Evolutionary conservation across 2,888 invertebrate species (phyloP), one percentile per base, ranked within the genome.

Genomic region (Lasioglossum figueresi): DNA sequence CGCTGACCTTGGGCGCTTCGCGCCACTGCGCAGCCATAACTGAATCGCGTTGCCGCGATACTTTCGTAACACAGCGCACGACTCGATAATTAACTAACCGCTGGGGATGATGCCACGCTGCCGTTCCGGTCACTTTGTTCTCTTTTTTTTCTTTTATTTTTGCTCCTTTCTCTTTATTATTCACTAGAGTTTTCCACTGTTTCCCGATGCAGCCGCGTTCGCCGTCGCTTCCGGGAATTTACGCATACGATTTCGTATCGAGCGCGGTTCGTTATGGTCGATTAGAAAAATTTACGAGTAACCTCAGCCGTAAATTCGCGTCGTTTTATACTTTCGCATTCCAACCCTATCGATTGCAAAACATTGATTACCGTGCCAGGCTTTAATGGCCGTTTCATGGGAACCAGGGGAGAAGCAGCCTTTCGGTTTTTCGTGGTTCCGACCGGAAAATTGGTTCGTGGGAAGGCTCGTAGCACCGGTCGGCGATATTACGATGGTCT

Each of bases 1-100:
- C 89, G 82, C 76, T 91, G 92, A 93, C 93, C 93, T 93, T 92
- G 93, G 86, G 79, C 80, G 88, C 83, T 90, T 90, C 86, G 84
- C 91, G 90, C 85, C 88, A 82, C 79, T 90, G 92, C 89, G 83
- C 84, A 86, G 82, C 89, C 84, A 89, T 87, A 86, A 91, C 86
- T 87, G 90, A 89, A 82, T 80, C 87, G 84, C 87, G 85, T 87
- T 88, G 23, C 82, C 81, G 88, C 90, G 87, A 90, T 88, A 89
- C 87, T 89, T 90, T 91, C 88, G 82, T 86, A 80, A 79, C 70
- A 80, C 85, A 79, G 84, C 86, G 73, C 83, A 79, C 80, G 76
- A 84, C 87, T 85, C 70, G 87, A 85, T 88, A 84, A 91, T 89
- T 84, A 88, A 87, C 78, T 84, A 91, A 91, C 91, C 82, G 84